Evolutionary conservation across 2,888 invertebrate genomes (phyloP).

Genomic region (Junonia oenone): DNA sequence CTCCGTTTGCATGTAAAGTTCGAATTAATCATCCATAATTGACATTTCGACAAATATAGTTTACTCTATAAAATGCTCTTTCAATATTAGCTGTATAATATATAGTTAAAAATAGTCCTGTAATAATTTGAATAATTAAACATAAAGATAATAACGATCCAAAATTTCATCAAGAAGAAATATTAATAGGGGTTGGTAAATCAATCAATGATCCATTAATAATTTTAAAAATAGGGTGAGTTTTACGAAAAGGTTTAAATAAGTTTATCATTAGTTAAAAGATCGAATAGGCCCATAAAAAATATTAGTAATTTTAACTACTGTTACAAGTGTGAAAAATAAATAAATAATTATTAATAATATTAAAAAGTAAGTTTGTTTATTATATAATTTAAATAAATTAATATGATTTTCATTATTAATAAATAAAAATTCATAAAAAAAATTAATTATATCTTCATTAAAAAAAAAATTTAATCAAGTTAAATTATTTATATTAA

Average conservation of each 20-base stretch:
- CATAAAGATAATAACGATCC: conserved; percentile 58
- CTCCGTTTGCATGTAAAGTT: conserved; percentile 84
- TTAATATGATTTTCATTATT: conserved; percentile 37
- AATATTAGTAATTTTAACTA: conserved; percentile 80
- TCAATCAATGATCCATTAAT: conserved; percentile 79
- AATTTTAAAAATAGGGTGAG: conserved; percentile 76
- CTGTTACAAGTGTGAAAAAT: conserved; percentile 75
- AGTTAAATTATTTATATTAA: background rate
- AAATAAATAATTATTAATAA: conserved; percentile 79
- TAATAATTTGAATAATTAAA: conserved; percentile 79
- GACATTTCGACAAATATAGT: conserved; percentile 70
- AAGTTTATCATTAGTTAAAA: conserved; percentile 51
- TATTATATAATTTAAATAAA: conserved; percentile 76
- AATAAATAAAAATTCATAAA: background rate
- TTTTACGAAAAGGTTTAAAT: conserved; percentile 59
- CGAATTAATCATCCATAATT: conserved; percentile 85
- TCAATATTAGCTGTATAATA: conserved; percentile 83
- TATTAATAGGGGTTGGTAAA: conserved; percentile 81
- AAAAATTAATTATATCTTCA: background rate
- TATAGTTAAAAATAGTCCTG: conserved; percentile 85
- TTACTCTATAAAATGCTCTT: conserved; percentile 81
- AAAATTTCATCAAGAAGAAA: conserved; percentile 83
- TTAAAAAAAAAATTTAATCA: background rate
- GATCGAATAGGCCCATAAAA: conserved; percentile 62
- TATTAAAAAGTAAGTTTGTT: conserved; percentile 68